Percentiles rank a stretch among this genome's conserved stretches.
Evolutionary conservation across 2,888 invertebrate species (phyloP).

Genomic region (Drosophila lacicola): DNA sequence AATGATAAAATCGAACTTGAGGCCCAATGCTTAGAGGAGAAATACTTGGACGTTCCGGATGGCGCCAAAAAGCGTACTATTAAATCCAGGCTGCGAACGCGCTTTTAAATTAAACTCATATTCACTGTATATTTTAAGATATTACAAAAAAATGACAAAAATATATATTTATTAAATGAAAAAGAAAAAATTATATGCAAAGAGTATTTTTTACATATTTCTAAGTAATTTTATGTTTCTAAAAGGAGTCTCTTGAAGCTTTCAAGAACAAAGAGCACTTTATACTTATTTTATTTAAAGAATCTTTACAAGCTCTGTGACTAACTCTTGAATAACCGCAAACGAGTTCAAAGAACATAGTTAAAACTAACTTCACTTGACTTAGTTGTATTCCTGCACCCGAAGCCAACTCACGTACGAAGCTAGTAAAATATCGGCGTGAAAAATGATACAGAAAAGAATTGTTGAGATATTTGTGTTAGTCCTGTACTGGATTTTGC

Average conservation of each 20-base stretch:
- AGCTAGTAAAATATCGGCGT: background rate
- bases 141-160: too few relatives aligned
- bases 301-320: constrained; percentile 1
- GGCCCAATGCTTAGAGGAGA: background rate
- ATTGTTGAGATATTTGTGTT: constrained; percentile 30
- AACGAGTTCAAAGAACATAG: background rate
- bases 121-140: background rate
- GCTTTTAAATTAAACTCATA: background rate
- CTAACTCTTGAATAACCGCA: constrained; percentile 1
- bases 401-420: background rate
- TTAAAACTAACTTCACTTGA: background rate
- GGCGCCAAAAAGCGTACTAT: background rate
- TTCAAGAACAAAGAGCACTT: background rate
- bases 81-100: background rate
- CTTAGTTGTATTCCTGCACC: constrained; percentile 21
- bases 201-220: background rate
- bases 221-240: background rate
- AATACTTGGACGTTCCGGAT: constrained; percentile 3
- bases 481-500: constrained; percentile 22
- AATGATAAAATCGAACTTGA: constrained; percentile 4
- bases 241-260: background rate
- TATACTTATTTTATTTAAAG: constrained; percentile 2
- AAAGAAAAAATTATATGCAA: background rate
- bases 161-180: background rate
- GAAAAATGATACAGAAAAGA: constrained; percentile 31